Base-by-base conservation (phyloP, 92 coral and sea anemone species). In the Zoanthus sansibaricus region DNA sequence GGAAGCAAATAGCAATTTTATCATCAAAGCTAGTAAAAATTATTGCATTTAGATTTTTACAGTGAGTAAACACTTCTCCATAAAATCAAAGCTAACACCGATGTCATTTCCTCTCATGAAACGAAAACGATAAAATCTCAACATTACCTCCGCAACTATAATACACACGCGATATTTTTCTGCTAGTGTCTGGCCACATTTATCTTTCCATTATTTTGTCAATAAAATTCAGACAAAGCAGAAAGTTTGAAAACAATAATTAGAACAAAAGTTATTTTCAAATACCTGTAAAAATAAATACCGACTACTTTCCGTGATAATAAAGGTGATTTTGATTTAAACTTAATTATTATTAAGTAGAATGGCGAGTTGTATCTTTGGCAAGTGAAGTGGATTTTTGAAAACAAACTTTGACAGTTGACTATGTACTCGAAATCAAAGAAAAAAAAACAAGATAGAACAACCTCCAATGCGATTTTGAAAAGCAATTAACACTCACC, bases 41-140 rank as follows among this genome's bases (percentile, higher is more conserved):
- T 46, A 46, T 80, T 17, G 6, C 11, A 80, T 11, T 33, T 33
- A 33, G 42, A 33, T 33, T 33, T 33, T 33, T 46, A 37, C 70
- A 61, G 21, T 66, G 85, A 45, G 75, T 45, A 80, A 80, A 80
- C 74, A 80, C 85, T 80, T 44, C 14, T 14, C 52, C 13, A 74
- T 8, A 45, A 80, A 80, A 80, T 66, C 85, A 80, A 66, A 66
- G 85, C 75, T 66, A 80, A 80, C 62, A 80, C 18, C 47, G 31
- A 66, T 21, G 44, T 75, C 13, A 21, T 25, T 12, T 46, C 47
- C 59, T 64, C 21, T 80, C 74, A 80, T n/a, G 46, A 12, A 80
- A 64, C 10, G 72, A 46, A 42, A 46, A 80, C 33, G 45, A 66
- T 66, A 45, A 64, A 12, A 33, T 11, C 14, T 32, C 7, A 44